Base-by-base conservation (phyloP, 1,140 invertebrate genomes). In the Tetramorium simillimum region DNA sequence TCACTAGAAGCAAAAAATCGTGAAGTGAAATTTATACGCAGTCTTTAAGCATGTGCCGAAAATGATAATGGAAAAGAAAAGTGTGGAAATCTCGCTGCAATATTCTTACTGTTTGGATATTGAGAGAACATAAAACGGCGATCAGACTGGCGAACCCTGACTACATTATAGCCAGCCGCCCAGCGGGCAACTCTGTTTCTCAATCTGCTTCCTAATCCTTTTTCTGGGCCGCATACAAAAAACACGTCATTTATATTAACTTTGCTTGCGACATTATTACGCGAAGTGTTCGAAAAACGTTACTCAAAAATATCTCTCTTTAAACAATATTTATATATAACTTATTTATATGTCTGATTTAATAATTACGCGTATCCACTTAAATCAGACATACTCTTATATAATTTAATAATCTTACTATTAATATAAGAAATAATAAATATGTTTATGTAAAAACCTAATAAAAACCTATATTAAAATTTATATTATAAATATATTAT, bases 81-180 rank as follows among this genome's bases (percentile, higher is more conserved):
- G 88, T 86, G 82, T 86, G 62, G 75, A 89, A 89, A 87, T 67
- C 86, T 89, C 67, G 86, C 88, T 81, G 72, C 91, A 90, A 92
- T 92, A 86, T 91, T 92, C 95, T 95, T 95, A 95, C 95, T 94
- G 93, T 94, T 92, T 93, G 93, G 93, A 87, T 95, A 95, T 82
- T 95, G 93, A 94, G 93, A 93, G 94, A 95, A 95, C 92, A 93
- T 93, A 95, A 95, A 95, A 90, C 93, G 94, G 69, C 92, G 94
- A 91, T 95, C 94, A 92, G 93, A 94, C 87, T 95, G 93, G 92
- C 95, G 94, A 80, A 94, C 91, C 92, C 95, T 94, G 92, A 95
- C 95, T 92, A 95, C 93, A 93, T 95, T 94, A 92, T 95, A 95
- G 93, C 95, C 94, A 92, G 93, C 94, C 90, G 94, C 94, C 94